A percentile compares a stretch with the other conserved stretches of the same genome.
Evolutionary conservation across 2,797 vertebrate genomes (phyloP).

Genomic region (Oryzias dopingdopingensis): DNA sequence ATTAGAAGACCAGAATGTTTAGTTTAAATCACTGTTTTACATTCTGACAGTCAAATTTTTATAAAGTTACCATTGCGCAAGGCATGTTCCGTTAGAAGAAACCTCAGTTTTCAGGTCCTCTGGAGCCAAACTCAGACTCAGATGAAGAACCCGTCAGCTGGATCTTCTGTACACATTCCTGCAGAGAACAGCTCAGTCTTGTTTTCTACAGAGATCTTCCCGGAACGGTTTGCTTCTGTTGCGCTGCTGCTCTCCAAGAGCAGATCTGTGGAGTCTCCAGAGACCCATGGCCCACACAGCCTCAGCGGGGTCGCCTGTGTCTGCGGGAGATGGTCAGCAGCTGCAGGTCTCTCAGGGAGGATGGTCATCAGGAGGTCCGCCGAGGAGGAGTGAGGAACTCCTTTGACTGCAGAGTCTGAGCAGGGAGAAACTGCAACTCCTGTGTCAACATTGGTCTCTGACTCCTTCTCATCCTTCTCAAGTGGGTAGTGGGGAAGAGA

Average conservation of each 20-base stretch:
- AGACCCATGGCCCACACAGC: slow-evolving; percentile 20
- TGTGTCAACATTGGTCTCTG: slow-evolving; percentile 88
- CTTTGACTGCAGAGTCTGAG: slow-evolving; percentile 14
- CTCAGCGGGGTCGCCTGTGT: background rate
- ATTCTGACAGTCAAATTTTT: too few species aligned
- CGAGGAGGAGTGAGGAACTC: slow-evolving; percentile 45
- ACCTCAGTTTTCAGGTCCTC: too few species aligned
- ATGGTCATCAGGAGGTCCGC: slow-evolving; percentile 28
- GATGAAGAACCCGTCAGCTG: slow-evolving; percentile 90
- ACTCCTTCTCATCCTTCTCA: slow-evolving; percentile 63
- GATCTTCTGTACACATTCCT: slow-evolving; percentile 15
- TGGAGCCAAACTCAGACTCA: slow-evolving; percentile 54
- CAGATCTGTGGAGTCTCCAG: slow-evolving; percentile 11
- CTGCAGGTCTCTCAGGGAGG: slow-evolving; percentile 26
- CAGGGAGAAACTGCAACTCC: slow-evolving; percentile 66
- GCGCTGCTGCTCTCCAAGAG: slow-evolving; percentile 31
- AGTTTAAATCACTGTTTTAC: too few species aligned
- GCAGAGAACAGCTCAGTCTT: slow-evolving; percentile 34
- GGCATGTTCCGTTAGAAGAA: too few species aligned
- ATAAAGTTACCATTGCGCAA: too few species aligned
- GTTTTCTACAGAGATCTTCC: slow-evolving; percentile 13
- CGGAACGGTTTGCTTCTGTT: slow-evolving; percentile 29
- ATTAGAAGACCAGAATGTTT: too few species aligned
- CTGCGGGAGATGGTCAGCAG: slow-evolving; percentile 49
- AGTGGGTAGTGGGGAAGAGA: slow-evolving; percentile 53